Evolutionary conservation across 2,888 invertebrate genomes (phyloP).

Genomic region (Sarcophaga rosellei): DNA sequence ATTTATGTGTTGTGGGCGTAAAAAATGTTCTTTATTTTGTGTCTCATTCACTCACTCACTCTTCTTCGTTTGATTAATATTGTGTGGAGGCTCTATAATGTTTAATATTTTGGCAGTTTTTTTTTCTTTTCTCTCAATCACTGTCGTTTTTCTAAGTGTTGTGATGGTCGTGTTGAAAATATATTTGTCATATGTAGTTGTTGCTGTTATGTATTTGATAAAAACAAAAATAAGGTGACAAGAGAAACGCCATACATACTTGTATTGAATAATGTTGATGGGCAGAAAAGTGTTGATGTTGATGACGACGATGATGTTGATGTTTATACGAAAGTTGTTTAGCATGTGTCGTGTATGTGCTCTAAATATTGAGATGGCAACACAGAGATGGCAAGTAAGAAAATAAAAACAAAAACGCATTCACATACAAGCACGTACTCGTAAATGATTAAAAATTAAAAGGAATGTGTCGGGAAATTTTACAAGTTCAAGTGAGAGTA

Average conservation of each 20-base stretch:
- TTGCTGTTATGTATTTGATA: no score
- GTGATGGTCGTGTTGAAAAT: no score
- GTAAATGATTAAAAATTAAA: no score
- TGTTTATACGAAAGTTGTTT: neutral
- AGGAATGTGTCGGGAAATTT: no score
- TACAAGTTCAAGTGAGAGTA: no score
- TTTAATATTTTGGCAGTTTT: conserved; percentile 42
- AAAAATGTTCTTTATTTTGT: conserved; percentile 6
- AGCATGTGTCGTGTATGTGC: conserved; percentile 10
- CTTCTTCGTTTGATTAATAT: neutral
- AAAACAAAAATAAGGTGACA: no score
- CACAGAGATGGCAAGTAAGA: neutral
- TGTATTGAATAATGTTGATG: no score
- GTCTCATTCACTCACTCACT: neutral
- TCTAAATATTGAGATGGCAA: conserved; percentile 32
- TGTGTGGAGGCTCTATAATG: conserved; percentile 34
- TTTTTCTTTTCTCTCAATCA: neutral
- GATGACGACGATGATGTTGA: conserved; percentile 22
- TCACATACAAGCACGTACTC: no score
- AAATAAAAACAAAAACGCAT: no score
- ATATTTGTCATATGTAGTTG: no score
- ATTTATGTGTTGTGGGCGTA: conserved; percentile 57
- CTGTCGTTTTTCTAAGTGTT: no score
- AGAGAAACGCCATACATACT: no score
- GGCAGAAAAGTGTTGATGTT: conserved; percentile 30